phyloP scores from a whole-genome alignment of 2,113 vertebrate genomes.

The Scopus umbretta region DNA sequence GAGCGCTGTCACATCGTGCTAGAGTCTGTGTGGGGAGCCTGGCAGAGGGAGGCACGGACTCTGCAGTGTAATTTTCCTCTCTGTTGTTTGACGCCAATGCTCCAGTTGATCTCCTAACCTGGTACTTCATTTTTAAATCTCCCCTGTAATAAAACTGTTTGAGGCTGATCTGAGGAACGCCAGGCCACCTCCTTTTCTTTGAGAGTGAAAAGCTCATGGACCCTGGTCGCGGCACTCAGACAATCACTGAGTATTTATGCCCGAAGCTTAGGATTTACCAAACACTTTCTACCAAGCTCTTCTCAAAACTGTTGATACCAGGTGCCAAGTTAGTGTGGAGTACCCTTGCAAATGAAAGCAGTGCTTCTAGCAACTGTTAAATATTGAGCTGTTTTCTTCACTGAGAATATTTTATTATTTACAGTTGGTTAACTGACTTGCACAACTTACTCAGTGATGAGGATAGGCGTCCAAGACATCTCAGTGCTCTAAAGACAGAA shows the following conservation, averaged over 20 bases:
- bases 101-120: background rate
- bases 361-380: background rate
- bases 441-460: background rate
- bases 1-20: fast-evolving
- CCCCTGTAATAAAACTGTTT: background rate
- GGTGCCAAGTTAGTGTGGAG: background rate
- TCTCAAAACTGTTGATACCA: background rate
- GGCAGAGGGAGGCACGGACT: fast-evolving
- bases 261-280: background rate
- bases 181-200: background rate
- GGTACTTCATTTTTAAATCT: background rate
- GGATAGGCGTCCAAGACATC: background rate
- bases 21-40: fast-evolving
- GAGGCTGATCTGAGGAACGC: background rate
- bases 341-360: background rate
- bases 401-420: background rate
- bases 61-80: background rate
- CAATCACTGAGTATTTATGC: background rate
- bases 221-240: background rate
- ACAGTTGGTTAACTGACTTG: background rate
- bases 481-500: background rate
- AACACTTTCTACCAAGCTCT: background rate
- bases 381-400: background rate
- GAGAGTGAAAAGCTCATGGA: background rate
- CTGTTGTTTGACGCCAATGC: background rate